Evolutionary conservation across 2,888 invertebrate species (phyloP), one percentile per base, ranked within the genome.

Genomic region (Campoplex nolae): DNA sequence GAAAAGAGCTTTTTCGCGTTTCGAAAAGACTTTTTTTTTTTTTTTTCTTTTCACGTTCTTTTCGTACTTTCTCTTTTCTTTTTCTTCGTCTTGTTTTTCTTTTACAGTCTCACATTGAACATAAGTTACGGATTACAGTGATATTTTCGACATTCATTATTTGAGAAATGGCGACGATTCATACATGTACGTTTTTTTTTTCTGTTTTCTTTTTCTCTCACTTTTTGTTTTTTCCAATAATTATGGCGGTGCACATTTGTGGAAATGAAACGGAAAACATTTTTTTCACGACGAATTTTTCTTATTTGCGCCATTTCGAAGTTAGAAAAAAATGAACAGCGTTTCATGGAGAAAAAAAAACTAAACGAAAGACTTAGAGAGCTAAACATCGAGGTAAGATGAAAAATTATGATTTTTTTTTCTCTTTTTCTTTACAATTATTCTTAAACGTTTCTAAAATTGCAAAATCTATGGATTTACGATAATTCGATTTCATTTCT

Each of bases 401-500:
- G 78, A 86, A 83, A 70, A 77, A 79, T 65, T 48, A 62, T 35
- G 32, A 62, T 45, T 56, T 56, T 54, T 8, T 38, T 54, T 82
- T 58, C 48, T 74, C 42, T 11, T 58, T 62, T 68, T 51, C 18
- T 58, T 45, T 32, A 62, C 32, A 32, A 62, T 62, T 62, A 38
- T 76, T 28, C 16, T 79, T 51, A 45, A 65, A 35, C 28, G 13
- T 83, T 83, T 86, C 86, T 86, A 83, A 74, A 86, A 83, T 86
- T 86, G 86, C 86, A 86, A 86, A 86, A 86, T 86, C 83, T 86
- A 86, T 79, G 83, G 86, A 86, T 68, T 79, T 79, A 86, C 86
- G 83, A 84, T 84, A 84, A 84, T 82, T 83, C 70, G 65, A 51
- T 70, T 68, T 51, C 28, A 32, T 71, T 70, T 58, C 71, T 18